Evolutionary conservation across 92 coral and sea anemone genomes (phyloP), one percentile per base, ranked within the genome.

Genomic region (Anthopleura xanthogrammica): DNA sequence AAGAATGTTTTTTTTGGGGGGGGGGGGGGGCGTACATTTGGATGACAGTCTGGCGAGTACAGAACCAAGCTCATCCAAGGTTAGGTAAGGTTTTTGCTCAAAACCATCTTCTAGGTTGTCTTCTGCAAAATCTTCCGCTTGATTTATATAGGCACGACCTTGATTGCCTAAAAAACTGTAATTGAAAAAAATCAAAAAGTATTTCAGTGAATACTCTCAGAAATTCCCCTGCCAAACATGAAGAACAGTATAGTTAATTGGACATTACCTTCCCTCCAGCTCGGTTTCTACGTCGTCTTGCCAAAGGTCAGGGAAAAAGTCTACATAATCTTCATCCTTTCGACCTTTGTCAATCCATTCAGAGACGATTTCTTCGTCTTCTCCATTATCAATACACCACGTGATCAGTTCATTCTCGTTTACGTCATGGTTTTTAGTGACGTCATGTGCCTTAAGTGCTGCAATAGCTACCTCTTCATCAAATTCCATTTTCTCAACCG

Each of bases 341-440:
- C 75, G 79, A 81, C 89, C 92, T 54, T 85, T 71, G 29, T 65
- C 79, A 22, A 52, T 72, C 78, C 77, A 40, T 14, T 48, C 56
- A 13, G 78, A 84, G 14, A 93, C 83, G 5, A 42, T 52, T 81
- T 89, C 94, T 1, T 82, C 90, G 40, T 95, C 87, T 23, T 90
- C 90, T 20, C 87, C 87, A 77, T 90, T 75, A 40, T 89, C 83
- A 66, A 92, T 42, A 52, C 93, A 93, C 95, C 96, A 92, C 55
- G 78, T 23, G 19, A 95, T 56, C 65, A 95, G 89, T 50, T 95
- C 93, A 46, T 84, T 90, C 85, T 92, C 98, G n/a, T 80, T 86
- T 14, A 91, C 89, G 64, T 85, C 80, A 16, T 71, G 81, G 14
- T 77, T 75, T 13, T 36, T 39, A 10, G 16, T 19, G 22, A 87